phyloP scores from a whole-genome alignment of 2,113 vertebrate species.

The Halcyon malimbica region DNA sequence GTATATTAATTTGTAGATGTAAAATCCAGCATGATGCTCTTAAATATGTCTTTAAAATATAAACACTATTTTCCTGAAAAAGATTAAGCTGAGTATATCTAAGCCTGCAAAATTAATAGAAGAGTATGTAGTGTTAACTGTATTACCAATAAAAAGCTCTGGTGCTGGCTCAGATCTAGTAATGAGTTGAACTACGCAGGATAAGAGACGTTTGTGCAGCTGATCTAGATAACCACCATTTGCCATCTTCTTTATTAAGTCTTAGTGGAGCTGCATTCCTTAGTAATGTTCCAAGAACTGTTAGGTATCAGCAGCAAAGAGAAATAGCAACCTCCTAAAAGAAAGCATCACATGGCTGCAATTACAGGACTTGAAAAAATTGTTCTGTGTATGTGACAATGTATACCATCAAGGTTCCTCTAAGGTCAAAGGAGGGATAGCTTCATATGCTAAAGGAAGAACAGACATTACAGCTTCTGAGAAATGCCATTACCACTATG shows the following conservation, averaged over 20 bases:
- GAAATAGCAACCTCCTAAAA: background rate
- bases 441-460: background rate
- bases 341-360: background rate
- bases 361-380: background rate
- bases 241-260: background rate
- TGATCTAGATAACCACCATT: background rate
- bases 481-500: background rate
- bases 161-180: fast-evolving
- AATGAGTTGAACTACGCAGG: background rate
- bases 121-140: fast-evolving
- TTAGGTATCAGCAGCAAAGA: background rate
- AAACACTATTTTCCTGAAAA: background rate
- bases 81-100: background rate
- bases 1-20: background rate
- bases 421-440: background rate
- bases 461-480: background rate
- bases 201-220: fast-evolving
- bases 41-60: background rate
- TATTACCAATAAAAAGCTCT: background rate
- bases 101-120: background rate
- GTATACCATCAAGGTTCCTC: background rate
- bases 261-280: background rate
- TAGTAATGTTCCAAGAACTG: background rate
- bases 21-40: background rate
- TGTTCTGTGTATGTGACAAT: background rate